These are phyloP conservation scores for Phytoseiulus persimilis DNA, from an alignment of 2,888 invertebrate genomes.

Conservation along the genomic window DNA sequence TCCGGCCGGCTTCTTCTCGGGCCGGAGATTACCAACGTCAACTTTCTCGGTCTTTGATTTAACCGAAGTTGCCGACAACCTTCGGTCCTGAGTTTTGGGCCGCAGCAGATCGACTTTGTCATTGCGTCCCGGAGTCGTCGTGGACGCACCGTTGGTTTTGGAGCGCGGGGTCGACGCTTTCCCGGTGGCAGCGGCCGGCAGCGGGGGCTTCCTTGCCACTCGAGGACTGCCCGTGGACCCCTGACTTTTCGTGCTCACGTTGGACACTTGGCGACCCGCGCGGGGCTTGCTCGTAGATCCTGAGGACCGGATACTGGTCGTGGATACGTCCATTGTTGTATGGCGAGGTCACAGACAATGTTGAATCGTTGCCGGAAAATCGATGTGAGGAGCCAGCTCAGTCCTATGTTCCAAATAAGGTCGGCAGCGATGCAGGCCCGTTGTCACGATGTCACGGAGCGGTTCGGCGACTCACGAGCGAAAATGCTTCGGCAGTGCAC, in stretches of 20 bases:
- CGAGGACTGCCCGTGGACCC: conserved; percentile 29
- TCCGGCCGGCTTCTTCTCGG: conserved; percentile 21
- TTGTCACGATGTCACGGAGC: background rate
- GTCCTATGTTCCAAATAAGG: background rate
- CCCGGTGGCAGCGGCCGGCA: background rate
- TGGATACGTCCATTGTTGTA: conserved; percentile 20
- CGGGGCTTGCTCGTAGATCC: background rate
- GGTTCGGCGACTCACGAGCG: background rate
- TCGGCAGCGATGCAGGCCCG: background rate
- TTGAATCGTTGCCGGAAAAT: background rate
- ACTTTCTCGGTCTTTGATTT: background rate
- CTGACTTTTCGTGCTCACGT: conserved; percentile 23
- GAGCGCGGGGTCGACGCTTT: background rate
- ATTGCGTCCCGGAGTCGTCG: background rate
- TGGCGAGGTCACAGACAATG: background rate
- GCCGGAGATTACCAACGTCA: background rate
- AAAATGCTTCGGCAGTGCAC: background rate
- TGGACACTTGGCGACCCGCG: conserved; percentile 15
- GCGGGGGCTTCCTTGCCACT: background rate
- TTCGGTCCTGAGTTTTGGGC: background rate
- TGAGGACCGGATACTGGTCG: background rate
- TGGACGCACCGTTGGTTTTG: too few species aligned
- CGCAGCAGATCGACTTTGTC: background rate
- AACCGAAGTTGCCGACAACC: background rate
- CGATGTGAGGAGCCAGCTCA: background rate